Percentiles rank a stretch among this genome's conserved stretches.
These are phyloP conservation scores for Laticauda laticaudata DNA, from an alignment of 2,113 vertebrate genomes.

Conservation along the genomic window DNA sequence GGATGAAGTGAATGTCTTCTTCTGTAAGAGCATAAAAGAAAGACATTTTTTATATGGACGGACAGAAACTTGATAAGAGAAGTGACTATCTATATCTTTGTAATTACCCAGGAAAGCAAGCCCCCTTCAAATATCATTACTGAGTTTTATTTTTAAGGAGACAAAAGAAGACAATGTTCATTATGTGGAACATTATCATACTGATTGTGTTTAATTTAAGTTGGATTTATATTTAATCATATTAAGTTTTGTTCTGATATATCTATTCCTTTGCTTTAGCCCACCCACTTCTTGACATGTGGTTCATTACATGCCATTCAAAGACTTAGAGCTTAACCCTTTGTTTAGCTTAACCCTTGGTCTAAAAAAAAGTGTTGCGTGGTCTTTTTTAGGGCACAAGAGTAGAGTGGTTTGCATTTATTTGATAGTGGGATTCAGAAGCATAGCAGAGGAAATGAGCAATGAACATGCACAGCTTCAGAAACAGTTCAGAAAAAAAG, in stretches of 20 bases:
- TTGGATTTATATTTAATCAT: not conserved
- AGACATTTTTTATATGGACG: not conserved
- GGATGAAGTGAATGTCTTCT: not conserved
- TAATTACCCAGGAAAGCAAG: not conserved
- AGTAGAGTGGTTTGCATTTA: slow-evolving; percentile 1
- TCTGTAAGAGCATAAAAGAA: not conserved
- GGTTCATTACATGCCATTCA: not conserved
- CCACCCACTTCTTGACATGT: not conserved
- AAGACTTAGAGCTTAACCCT: no score
- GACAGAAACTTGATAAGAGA: not conserved
- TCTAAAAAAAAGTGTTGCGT: not conserved
- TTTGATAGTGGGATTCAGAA: not conserved
- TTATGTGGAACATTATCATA: not conserved
- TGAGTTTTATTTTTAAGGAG: not conserved
- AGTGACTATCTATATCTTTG: not conserved
- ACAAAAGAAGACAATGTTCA: not conserved
- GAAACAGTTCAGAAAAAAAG: not conserved
- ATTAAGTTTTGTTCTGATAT: not conserved
- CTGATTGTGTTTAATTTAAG: not conserved
- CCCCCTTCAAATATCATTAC: not conserved
- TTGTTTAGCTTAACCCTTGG: no score
- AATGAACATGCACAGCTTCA: not conserved
- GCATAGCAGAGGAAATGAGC: not conserved
- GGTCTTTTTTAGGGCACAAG: not conserved
- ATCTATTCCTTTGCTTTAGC: not conserved